Conservation (phyloP, 2,113 vertebrate genomes). For the Rhadina sibilatrix region DNA sequence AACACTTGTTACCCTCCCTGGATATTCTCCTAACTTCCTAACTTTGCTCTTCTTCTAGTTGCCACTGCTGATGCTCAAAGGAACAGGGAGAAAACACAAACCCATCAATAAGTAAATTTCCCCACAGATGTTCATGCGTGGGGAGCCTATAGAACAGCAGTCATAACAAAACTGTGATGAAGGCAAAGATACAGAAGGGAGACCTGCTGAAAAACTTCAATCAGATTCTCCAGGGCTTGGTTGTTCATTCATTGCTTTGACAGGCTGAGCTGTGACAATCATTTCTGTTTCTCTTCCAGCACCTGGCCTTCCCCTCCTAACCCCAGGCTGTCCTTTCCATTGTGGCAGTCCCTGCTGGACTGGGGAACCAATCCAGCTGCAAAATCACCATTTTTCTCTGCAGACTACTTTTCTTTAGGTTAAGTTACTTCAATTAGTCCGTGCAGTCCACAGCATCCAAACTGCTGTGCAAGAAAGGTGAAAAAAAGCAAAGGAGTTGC, state of each 20-base stretch:
- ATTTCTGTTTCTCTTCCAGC: not conserved
- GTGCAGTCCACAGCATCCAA: not conserved
- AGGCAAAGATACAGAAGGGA: not conserved
- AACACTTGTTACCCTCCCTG: not conserved
- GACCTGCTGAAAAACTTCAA: not conserved
- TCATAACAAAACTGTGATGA: not conserved
- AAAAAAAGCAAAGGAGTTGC: not conserved
- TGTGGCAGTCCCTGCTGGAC: not conserved
- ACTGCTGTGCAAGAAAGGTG: not conserved
- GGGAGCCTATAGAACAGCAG: not conserved
- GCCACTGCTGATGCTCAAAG: not conserved
- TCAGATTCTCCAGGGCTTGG: not conserved
- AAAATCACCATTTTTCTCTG: not conserved
- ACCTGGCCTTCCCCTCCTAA: not conserved
- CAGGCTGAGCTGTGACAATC: not conserved
- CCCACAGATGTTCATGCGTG: fast-evolving
- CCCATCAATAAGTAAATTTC: not conserved
- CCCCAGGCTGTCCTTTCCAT: not conserved
- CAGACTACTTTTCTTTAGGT: not conserved
- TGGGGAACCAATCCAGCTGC: not conserved
- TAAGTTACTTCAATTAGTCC: not conserved
- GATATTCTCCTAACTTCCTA: not conserved
- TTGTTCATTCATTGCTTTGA: not conserved
- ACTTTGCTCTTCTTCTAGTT: not conserved
- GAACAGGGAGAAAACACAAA: not conserved